Evolutionary conservation across 2,797 vertebrate genomes (phyloP), one percentile per base, ranked within the genome.

Genomic region (Setipinna tenuifilis): DNA sequence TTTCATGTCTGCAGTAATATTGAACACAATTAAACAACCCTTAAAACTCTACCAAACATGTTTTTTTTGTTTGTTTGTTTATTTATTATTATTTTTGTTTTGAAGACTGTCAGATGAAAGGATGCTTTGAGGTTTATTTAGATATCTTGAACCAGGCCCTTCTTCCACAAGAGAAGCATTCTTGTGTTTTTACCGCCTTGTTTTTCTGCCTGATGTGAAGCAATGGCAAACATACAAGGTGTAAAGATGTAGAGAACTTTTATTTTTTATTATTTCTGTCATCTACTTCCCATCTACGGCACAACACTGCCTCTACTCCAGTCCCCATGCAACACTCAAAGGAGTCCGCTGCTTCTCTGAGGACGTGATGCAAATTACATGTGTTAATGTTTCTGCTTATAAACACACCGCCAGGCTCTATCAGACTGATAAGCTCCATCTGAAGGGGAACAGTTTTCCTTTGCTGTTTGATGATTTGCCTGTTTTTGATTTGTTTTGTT

Each of bases 111-210:
- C 84, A 54, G 68, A 83, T 85, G 65, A 83, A 82, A 83, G 3
- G 5, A 17, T 57, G 46, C 48, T 81, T 83, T 50, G 61, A 31
- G 80, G 46, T 5, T 35, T 85, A 84, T 82, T 82, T 54, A 87
- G 83, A 85, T 86, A 58, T 83, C 62, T 68, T 89, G 83, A 87
- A 82, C 71, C 80, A 85, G 35, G 23, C 82, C 57, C 54, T 80
- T 71, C 54, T 80, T 71, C 80, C 68, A 35, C 17, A 28, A 75
- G 14, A 85, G 28, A 75, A 83, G 54, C 61, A 83, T 41, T n/a
- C 7, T 54, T 83, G n/a, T 44, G 62, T 54, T 28, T 44, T 5
- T 0, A 16, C 50, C 84, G 57, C 65, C 48, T 81, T 48, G 48
- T 82, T 80, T 57, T 31, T 16, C 81, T 71, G 57, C 35, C 16